A percentile compares a stretch with the other conserved stretches of the same genome.
phyloP scores from a whole-genome alignment of 2,113 vertebrate genomes.

The Cheilinus undulatus region DNA sequence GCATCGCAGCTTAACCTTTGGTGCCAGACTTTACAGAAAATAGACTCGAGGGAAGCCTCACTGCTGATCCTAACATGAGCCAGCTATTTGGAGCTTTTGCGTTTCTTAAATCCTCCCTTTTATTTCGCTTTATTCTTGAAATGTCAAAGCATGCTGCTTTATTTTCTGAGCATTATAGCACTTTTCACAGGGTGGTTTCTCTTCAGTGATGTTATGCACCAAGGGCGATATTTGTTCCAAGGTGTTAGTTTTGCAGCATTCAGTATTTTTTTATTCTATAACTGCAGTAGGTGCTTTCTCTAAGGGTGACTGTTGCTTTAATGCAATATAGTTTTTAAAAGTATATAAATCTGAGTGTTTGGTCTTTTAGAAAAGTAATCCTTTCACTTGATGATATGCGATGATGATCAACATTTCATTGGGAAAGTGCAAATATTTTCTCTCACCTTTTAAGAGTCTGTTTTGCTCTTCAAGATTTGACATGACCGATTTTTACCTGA shows the following conservation, averaged over 20 bases:
- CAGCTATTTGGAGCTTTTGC: constrained; percentile 8
- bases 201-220: background rate
- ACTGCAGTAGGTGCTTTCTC: background rate
- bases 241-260: constrained; percentile 1
- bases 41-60: constrained; percentile 1
- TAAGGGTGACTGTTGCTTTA: background rate
- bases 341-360: too few species aligned
- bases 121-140: background rate
- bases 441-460: too few species aligned
- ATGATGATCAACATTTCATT: too few species aligned
- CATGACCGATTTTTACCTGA: background rate
- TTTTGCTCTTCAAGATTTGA: background rate
- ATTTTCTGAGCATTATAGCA: constrained; percentile 13
- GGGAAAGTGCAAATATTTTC: too few species aligned
- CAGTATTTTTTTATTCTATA: background rate
- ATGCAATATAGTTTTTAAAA: background rate
- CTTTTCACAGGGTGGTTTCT: background rate
- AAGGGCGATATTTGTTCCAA: constrained; percentile 4
- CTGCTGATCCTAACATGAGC: constrained; percentile 33
- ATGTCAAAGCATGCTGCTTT: background rate
- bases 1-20: constrained; percentile 15
- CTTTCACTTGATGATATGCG: too few species aligned
- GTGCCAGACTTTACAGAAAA: constrained; percentile 4
- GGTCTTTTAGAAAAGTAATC: too few species aligned
- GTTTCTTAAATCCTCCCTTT: constrained; percentile 14